Percentiles rank a stretch among this genome's conserved stretches.
Evolutionary conservation across 2,888 invertebrate species (phyloP).

Genomic region (Mythimna impura): DNA sequence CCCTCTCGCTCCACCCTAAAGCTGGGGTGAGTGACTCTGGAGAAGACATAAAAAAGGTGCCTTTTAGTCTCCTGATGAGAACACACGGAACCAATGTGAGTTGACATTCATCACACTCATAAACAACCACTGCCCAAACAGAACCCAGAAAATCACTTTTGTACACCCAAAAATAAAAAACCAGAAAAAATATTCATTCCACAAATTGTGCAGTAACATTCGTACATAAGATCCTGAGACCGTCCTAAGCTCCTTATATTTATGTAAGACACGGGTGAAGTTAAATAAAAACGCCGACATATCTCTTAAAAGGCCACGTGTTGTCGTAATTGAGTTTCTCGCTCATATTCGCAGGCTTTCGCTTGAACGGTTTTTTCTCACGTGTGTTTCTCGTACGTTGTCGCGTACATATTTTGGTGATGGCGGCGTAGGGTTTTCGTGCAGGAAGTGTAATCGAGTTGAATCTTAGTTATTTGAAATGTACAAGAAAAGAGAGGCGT

Average conservation of each 20-base stretch:
- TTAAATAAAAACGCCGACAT: conserved; percentile 65
- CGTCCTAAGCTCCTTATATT: conserved; percentile 55
- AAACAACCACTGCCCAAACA: background rate
- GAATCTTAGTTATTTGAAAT: background rate
- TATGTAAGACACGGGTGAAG: conserved; percentile 53
- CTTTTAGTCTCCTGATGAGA: background rate
- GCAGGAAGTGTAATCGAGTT: conserved; percentile 16
- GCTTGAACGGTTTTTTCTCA: conserved; percentile 50
- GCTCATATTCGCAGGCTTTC: conserved; percentile 44
- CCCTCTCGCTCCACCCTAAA: too few relatives aligned
- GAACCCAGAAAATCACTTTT: conserved; percentile 18
- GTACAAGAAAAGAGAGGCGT: too few relatives aligned
- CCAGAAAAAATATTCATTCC: conserved; percentile 29
- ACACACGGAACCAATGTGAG: background rate
- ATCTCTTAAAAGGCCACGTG: conserved; percentile 51
- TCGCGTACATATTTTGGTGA: conserved; percentile 11
- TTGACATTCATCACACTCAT: background rate
- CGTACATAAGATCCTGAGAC: conserved; percentile 25
- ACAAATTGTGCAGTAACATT: conserved; percentile 49
- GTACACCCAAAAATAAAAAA: conserved; percentile 14
- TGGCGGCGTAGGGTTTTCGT: conserved; percentile 12
- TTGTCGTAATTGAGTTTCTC: conserved; percentile 62
- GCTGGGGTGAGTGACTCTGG: too few relatives aligned
- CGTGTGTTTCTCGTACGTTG: conserved; percentile 24
- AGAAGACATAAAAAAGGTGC: background rate